Evolutionary conservation across 2,888 invertebrate genomes (phyloP), one percentile per base, ranked within the genome.

Genomic region (Pristionchus exspectatus): DNA sequence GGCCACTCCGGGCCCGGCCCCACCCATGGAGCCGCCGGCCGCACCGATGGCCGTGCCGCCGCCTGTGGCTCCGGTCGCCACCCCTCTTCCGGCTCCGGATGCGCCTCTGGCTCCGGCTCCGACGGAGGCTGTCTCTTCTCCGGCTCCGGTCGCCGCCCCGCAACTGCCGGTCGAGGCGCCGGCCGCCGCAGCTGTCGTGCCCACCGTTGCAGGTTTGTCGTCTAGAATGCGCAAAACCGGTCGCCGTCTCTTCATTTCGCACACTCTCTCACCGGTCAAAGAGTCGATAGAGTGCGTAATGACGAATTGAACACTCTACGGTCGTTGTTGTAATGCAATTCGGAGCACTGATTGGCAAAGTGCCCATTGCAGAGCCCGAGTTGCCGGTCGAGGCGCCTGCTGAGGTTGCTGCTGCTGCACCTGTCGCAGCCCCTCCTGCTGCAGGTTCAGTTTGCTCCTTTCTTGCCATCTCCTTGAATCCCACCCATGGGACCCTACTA

Each of bases 61-160:
- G 38, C 33, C 74, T 27, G 9, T 12, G 12, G 30, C 74, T 33
- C 74, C 74, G 21, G 38, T 38, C 74, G 38, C 74, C 21, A 18
- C 74, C 24, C 27, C 33, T 18, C 72, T 30, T 2, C 30, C 72
- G 5, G 24, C 77, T n/a, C 33, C 33, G 77, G 21, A 44, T 24
- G 44, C n/a, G 44, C 44, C 77, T 44, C 54, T 54, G n/a, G 81
- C 81, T 38, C 74, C 74, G 24, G 81, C 50, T 18, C 50, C 74
- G 14, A 38, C 16, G 38, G 69, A 12, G 27, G 69, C 30, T 2
- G 69, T 27, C 30, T 27, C 66, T 24, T 27, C 69, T 1, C 69
- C 69, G 10, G 69, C 30, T 72, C 30, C 69, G n/a, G 24, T 66
- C 24, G 66, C n/a, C 21, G n/a, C n/a, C n/a, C n/a, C 63, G 3